phyloP scores from a whole-genome alignment of 2,113 vertebrate genomes.

The Phalacrocorax pelagicus region DNA sequence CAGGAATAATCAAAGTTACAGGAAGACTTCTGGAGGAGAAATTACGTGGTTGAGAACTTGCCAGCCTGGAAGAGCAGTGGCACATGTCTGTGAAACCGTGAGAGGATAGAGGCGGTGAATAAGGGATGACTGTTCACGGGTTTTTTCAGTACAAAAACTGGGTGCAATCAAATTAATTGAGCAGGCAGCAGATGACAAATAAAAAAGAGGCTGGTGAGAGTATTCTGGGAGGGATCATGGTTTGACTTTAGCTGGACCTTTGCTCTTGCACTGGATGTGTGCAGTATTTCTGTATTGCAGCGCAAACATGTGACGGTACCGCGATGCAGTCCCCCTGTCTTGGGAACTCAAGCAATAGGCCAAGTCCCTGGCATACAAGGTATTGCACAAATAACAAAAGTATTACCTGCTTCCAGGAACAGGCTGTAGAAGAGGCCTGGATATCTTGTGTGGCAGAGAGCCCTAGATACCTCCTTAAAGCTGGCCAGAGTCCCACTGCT shows the following conservation, averaged over 20 bases:
- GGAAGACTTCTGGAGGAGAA: not conserved
- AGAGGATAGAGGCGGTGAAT: not conserved
- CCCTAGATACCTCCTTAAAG: not conserved
- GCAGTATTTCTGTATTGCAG: not conserved
- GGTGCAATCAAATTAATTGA: not conserved
- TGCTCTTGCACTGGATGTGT: not conserved
- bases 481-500: not conserved
- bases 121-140: not conserved
- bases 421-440: not conserved
- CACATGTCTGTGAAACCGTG: not conserved
- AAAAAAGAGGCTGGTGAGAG: not conserved
- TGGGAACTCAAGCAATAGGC: not conserved
- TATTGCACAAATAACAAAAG: not conserved
- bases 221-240: not conserved
- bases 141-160: not conserved
- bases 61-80: not conserved
- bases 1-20: not conserved
- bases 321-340: not conserved
- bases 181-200: not conserved
- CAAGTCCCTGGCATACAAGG: not conserved
- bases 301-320: not conserved
- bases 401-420: not conserved
- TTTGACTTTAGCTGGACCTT: not conserved
- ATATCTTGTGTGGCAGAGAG: not conserved
- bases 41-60: not conserved